Evolutionary conservation across 2,113 vertebrate genomes (phyloP).

Genomic region (Neogobius melanostomus): DNA sequence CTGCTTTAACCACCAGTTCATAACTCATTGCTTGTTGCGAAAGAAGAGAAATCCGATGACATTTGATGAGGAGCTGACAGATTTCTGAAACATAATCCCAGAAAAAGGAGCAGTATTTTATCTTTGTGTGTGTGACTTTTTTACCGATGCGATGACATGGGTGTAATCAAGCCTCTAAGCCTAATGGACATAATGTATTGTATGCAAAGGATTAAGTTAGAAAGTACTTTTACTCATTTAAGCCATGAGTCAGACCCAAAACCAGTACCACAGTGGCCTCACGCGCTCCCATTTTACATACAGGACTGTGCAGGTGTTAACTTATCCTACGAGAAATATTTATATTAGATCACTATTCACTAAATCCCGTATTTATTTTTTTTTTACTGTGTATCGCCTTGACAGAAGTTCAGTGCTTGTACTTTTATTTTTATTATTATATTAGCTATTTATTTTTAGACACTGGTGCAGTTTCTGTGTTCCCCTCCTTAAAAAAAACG

Average conservation of each 20-base stretch:
- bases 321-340: too few relatives aligned
- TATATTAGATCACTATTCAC: too few relatives aligned
- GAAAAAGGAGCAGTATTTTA: conserved; percentile 25
- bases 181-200: conserved; percentile 62
- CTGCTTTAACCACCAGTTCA: conserved; percentile 45
- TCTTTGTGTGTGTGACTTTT: conserved; percentile 27
- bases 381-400: too few relatives aligned
- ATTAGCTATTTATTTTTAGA: too few relatives aligned
- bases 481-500: too few relatives aligned
- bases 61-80: conserved; percentile 33
- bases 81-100: conserved; percentile 35
- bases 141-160: conserved; percentile 52
- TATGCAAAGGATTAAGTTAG: conserved; percentile 56
- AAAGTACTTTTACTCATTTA: conserved; percentile 61
- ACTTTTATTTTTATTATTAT: too few relatives aligned
- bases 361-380: too few relatives aligned
- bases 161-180: conserved; percentile 48
- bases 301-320: not conserved
- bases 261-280: conserved; percentile 21
- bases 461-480: too few relatives aligned
- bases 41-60: conserved; percentile 18
- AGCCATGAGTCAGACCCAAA: conserved; percentile 23
- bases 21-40: conserved; percentile 23
- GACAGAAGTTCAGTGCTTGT: too few relatives aligned
- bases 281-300: conserved; percentile 30